phyloP scores from a whole-genome alignment of 2,888 invertebrate genomes.

The Coecobrya sp. region DNA sequence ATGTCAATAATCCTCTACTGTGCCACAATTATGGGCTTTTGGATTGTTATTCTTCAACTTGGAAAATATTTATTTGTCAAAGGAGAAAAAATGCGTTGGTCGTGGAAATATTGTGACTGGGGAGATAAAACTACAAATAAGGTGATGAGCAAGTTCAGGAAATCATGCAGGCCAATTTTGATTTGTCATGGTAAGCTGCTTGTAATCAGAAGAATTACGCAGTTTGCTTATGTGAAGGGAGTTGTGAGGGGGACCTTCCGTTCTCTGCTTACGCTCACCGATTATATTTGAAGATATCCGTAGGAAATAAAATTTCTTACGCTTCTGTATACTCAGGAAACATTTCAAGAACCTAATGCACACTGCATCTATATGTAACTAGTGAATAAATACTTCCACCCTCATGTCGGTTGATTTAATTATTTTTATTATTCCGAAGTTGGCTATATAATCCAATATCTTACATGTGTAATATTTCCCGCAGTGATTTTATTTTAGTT shows the following conservation, averaged over 20 bases:
- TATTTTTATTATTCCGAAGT: too few species aligned
- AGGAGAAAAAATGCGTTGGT: not conserved
- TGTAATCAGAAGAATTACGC: not conserved
- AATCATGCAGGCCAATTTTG: not conserved
- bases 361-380: too few species aligned
- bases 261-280: not conserved
- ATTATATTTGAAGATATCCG: not conserved
- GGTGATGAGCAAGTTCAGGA: not conserved
- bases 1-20: not conserved
- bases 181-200: not conserved
- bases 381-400: too few species aligned
- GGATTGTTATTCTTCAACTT: not conserved
- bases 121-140: not conserved
- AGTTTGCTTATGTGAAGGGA: not conserved
- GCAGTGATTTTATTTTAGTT: too few species aligned
- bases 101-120: not conserved
- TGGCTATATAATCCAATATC: too few species aligned
- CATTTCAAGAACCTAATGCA: too few species aligned
- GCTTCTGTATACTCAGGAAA: too few species aligned
- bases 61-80: not conserved
- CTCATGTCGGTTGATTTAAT: too few species aligned
- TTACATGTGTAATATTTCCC: too few species aligned
- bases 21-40: not conserved
- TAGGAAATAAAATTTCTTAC: too few species aligned
- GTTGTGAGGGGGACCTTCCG: not conserved